Evolutionary conservation across 2,797 vertebrate genomes (phyloP).

Genomic region (Aulostomus chinensis): DNA sequence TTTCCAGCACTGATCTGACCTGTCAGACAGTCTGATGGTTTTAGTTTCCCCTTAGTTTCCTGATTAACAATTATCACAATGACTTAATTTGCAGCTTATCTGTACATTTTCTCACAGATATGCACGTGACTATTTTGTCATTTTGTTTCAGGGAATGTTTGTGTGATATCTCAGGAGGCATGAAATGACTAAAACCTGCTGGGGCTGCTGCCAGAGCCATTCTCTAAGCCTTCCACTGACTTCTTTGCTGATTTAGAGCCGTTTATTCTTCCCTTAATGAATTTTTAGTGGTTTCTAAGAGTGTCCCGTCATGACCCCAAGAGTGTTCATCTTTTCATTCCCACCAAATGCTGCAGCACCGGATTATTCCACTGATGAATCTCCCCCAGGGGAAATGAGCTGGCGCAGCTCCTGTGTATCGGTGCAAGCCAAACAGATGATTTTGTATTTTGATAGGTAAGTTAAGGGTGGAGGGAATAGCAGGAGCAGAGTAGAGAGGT

Average conservation of each 20-base stretch:
- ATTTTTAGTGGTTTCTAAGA: slow-evolving; percentile 6
- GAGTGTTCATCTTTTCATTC: slow-evolving; percentile 4
- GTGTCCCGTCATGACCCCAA: slow-evolving; percentile 4
- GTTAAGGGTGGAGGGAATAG: neutral
- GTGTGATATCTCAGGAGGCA: neutral
- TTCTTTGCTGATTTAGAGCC: neutral
- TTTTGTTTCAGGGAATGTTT: too few species aligned
- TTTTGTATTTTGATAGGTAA: slow-evolving; percentile 5
- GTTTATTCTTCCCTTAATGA: slow-evolving; percentile 4
- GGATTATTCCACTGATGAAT: slow-evolving; percentile 22
- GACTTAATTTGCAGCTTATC: too few species aligned
- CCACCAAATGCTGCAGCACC: slow-evolving; percentile 5
- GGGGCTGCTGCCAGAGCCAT: neutral
- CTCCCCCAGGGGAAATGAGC: slow-evolving; percentile 11
- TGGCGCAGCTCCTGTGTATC: neutral
- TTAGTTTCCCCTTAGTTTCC: too few species aligned
- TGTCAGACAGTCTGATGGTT: neutral
- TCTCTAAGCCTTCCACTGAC: too few species aligned
- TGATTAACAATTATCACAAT: too few species aligned
- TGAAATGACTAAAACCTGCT: neutral
- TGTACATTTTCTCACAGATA: neutral
- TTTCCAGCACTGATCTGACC: slow-evolving; percentile 40
- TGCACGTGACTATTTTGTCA: too few species aligned
- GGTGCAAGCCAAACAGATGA: neutral
- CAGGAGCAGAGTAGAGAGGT: neutral